Evolutionary conservation across 2,888 invertebrate genomes (phyloP), one percentile per base, ranked within the genome.

Genomic region (Meloe dianella): DNA sequence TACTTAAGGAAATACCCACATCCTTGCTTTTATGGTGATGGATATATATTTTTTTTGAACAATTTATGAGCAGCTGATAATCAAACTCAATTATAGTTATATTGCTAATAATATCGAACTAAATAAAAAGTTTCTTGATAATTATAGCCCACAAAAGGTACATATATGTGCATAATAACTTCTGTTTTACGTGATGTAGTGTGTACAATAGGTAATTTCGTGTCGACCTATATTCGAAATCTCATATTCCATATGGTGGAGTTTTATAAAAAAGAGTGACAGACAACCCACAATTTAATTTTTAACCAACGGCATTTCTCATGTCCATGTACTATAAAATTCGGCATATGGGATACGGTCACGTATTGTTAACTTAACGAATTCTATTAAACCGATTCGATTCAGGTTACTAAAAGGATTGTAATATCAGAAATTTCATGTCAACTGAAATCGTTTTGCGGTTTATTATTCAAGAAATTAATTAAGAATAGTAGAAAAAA

Each of bases 341-440:
- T 74, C 74, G 75, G 73, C 78, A 78, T 76, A 78, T 78, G 79
- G 76, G 77, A 75, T 76, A 74, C 75, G 75, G 76, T 77, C 77
- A 78, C 77, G 77, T 78, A 76, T 78, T 75, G 77, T 77, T 75
- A 74, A 72, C 71, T 64, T 47, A 67, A 71, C 70, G 71, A 72
- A 74, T 75, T 71, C 66, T 70, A 67, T 68, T 65, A 65, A 64
- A 32, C 17, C 51, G 41, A 66, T 68, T 68, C 65, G 65, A 63
- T 63, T 63, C 61, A 63, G 59, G 4, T 54, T 63, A 58, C 57
- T 14, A 1, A 54, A 27, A 54, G 5, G 24, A 24, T 22, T 10
- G 10, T 24, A 8, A 14, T 12, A 54, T 24, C 54, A 54, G 38
- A 10, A 6, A 41, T 22, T 47, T n/a, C 17, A n/a, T 29, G 9